A percentile compares a stretch with the other conserved stretches of the same genome.
Conservation (phyloP, 2,797 vertebrate genomes). For the Sebastes trivittatus region DNA sequence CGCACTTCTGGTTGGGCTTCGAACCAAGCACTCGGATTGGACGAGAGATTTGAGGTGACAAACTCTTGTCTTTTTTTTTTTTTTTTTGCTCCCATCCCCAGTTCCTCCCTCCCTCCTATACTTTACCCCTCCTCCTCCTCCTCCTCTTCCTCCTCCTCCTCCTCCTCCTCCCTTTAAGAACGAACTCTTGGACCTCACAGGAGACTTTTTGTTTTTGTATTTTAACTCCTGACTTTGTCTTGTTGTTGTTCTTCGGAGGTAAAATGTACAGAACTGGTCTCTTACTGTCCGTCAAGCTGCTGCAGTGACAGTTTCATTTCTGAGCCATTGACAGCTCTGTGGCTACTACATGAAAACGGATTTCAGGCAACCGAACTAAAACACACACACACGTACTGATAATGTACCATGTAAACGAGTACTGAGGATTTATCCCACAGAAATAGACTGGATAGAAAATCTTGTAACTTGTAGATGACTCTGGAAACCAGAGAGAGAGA, state of each 20-base stretch:
- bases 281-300: constrained; percentile 28
- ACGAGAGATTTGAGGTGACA: constrained; percentile 53
- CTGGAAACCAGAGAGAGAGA: constrained; percentile 73
- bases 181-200: constrained; percentile 80
- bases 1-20: constrained; percentile 31
- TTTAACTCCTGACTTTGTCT: constrained; percentile 30
- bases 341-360: constrained; percentile 31
- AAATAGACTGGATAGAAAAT: constrained; percentile 67
- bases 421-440: constrained; percentile 42
- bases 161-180: constrained; percentile 38
- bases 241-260: constrained; percentile 27
- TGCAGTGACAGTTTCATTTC: constrained; percentile 73
- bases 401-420: constrained; percentile 64
- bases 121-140: constrained; percentile 6
- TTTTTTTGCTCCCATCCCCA: constrained; percentile 23
- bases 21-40: constrained; percentile 71
- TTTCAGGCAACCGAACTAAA: constrained; percentile 9
- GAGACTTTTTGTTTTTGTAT: constrained; percentile 51
- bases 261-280: constrained; percentile 45
- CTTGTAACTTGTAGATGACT: constrained; percentile 77
- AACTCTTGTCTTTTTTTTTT: constrained; percentile 24
- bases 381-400: constrained; percentile 25
- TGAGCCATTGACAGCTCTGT: constrained; percentile 46
- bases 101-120: constrained; percentile 27
- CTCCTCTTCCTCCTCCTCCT: not conserved